Base-by-base conservation (phyloP, 2,797 vertebrate species). In the Danionella dracula region DNA sequence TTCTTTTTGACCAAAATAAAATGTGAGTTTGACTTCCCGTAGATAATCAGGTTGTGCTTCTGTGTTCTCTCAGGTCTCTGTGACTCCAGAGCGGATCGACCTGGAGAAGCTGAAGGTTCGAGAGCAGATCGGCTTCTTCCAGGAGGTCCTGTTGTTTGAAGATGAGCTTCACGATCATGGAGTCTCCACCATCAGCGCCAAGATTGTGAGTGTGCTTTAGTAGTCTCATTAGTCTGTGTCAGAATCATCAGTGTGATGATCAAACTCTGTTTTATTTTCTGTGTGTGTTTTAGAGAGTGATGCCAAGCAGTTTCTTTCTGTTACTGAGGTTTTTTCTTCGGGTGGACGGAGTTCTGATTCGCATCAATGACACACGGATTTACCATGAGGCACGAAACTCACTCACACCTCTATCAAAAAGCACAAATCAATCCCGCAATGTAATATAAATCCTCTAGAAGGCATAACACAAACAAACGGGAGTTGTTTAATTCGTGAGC, bases 111-210 rank as follows among this genome's bases (percentile, higher is more conserved):
- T 99, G 75, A 97, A 97, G 82, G 89, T 93, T 19, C 88, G 95
- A 31, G 95, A 98, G 42, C 93, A 97, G 83, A 99, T 99, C 58
- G 92, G 92, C 89, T 99, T 98, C 82, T 99, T 98, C 57, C 94
- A 98, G 67, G 96, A 99, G 53, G 93, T 98, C 32, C 83, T 98
- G 42, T 79, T 98, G 44, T 99, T 98, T 77, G 96, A 99, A 77
- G 96, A 98, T 1, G 96, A 99, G 75, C 90, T 98, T 65, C 96
- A 98, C 1, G 96, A 99, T 83, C 96, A 98, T 2, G 96, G 96
- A 19, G 96, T 98, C 48, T 98, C 95, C 15, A 94, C 92, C 86
- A 83, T 98, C 70, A 96, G 91, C 66, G 96, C 93, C 46, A 99
- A 99, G 87, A 94, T 99, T 72, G 95, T 98, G 66, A 93, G 95